Evolutionary conservation across 2,113 vertebrate genomes (phyloP).

Genomic region (Pterocles gutturalis): DNA sequence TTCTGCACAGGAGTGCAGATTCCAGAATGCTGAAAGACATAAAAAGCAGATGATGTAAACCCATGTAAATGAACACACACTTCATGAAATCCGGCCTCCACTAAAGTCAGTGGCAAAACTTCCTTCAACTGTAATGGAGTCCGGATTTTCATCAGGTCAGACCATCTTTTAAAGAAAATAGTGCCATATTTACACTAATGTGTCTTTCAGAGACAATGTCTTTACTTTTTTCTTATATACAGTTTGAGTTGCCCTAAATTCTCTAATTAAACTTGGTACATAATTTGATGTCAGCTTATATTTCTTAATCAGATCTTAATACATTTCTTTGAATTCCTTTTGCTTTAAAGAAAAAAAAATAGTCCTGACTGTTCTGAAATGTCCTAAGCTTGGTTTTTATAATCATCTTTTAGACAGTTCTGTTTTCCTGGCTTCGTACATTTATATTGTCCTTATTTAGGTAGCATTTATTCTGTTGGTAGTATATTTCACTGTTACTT

Average conservation of each 20-base stretch:
- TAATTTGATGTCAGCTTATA: background rate
- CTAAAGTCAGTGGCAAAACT: background rate
- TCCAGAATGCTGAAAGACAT: slow-evolving; percentile 5
- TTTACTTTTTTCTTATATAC: background rate
- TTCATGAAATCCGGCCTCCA: background rate
- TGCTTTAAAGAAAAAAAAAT: background rate
- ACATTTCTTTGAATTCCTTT: background rate
- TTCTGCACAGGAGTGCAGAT: slow-evolving; percentile 32
- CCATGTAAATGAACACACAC: background rate
- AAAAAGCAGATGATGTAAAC: background rate
- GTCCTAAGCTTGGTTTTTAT: background rate
- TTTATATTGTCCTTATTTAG: background rate
- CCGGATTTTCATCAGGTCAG: background rate
- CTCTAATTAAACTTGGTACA: background rate
- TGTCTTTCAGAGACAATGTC: background rate
- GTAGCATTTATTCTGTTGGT: background rate
- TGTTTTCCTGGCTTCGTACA: background rate
- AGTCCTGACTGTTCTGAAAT: background rate
- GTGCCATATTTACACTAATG: background rate
- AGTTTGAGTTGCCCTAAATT: background rate
- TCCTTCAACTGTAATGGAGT: background rate
- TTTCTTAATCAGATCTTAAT: background rate
- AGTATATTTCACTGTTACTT: background rate
- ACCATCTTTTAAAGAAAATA: background rate
- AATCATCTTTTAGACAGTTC: background rate